These are phyloP conservation scores for Callyntrura guangdongensis DNA, from an alignment of 2,888 invertebrate species.

Conservation along the genomic window DNA sequence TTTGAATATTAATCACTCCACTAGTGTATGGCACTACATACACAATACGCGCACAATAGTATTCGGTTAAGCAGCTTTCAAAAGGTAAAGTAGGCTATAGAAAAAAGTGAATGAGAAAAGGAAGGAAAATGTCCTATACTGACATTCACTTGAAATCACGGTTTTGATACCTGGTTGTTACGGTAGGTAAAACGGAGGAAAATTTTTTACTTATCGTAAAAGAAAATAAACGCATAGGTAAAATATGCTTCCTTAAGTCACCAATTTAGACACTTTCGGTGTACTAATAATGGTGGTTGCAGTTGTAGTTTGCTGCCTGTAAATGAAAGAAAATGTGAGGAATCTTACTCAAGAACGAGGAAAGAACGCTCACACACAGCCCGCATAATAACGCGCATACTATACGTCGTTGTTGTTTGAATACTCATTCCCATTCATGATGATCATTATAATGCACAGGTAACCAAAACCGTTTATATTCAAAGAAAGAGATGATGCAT, in stretches of 20 bases:
- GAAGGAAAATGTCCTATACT: slow-evolving; percentile 13
- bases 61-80: slow-evolving; percentile 72
- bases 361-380: background rate
- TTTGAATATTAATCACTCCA: slow-evolving; percentile 75
- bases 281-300: slow-evolving; percentile 6
- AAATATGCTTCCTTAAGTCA: slow-evolving; percentile 67
- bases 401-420: slow-evolving; percentile 36
- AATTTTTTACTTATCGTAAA: slow-evolving; percentile 55
- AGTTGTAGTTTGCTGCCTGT: background rate
- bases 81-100: slow-evolving; percentile 74
- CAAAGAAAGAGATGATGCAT: slow-evolving; percentile 60
- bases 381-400: background rate
- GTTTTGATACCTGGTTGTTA: slow-evolving; percentile 66
- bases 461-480: slow-evolving; percentile 63
- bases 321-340: slow-evolving; percentile 37
- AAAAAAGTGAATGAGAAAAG: background rate
- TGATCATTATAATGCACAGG: slow-evolving; percentile 54
- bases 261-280: slow-evolving; percentile 70
- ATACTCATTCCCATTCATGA: slow-evolving; percentile 48
- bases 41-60: slow-evolving; percentile 23
- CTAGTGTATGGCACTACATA: slow-evolving; percentile 7
- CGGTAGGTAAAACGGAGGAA: slow-evolving; percentile 64
- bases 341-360: background rate
- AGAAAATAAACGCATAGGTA: slow-evolving; percentile 51
- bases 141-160: slow-evolving; percentile 2